Conservation (phyloP, 2,113 vertebrate species). For the Ibidorhyncha struthersii region DNA sequence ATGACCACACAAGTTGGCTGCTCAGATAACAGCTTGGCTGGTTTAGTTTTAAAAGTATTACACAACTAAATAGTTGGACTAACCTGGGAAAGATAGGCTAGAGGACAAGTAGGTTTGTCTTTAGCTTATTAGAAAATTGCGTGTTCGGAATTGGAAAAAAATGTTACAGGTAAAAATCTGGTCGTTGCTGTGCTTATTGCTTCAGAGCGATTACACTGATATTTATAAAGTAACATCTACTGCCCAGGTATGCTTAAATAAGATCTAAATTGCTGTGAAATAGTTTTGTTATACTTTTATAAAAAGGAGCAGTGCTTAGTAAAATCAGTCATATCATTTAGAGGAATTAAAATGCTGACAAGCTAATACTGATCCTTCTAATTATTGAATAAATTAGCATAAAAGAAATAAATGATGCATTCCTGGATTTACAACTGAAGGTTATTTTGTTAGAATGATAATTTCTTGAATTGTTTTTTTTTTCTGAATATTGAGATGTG, state of each 20-base stretch:
- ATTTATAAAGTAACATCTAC: neutral
- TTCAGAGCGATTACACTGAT: neutral
- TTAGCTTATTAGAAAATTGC: neutral
- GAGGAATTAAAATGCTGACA: slow-evolving; percentile 42
- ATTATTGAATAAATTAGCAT: slow-evolving; percentile 43
- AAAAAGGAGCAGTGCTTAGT: slow-evolving; percentile 34
- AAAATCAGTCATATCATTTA: slow-evolving; percentile 57
- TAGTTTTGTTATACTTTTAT: slow-evolving; percentile 12
- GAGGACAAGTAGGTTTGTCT: neutral
- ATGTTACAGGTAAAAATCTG: neutral
- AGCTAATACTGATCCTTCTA: slow-evolving; percentile 22
- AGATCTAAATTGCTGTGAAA: neutral
- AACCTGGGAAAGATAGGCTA: neutral
- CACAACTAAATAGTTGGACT: neutral
- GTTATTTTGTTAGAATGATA: slow-evolving; percentile 41
- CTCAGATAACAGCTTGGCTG: neutral
- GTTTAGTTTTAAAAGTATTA: neutral
- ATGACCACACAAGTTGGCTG: neutral
- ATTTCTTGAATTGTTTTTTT: neutral
- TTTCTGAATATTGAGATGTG: neutral
- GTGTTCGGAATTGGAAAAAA: neutral
- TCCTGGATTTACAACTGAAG: neutral
- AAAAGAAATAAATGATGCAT: neutral
- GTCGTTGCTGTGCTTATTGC: neutral
- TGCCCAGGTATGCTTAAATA: neutral